A percentile compares a stretch with the other conserved stretches of the same genome.
These are phyloP conservation scores for Folsomia candida DNA, from an alignment of 2,888 invertebrate species.

Conservation along the genomic window DNA sequence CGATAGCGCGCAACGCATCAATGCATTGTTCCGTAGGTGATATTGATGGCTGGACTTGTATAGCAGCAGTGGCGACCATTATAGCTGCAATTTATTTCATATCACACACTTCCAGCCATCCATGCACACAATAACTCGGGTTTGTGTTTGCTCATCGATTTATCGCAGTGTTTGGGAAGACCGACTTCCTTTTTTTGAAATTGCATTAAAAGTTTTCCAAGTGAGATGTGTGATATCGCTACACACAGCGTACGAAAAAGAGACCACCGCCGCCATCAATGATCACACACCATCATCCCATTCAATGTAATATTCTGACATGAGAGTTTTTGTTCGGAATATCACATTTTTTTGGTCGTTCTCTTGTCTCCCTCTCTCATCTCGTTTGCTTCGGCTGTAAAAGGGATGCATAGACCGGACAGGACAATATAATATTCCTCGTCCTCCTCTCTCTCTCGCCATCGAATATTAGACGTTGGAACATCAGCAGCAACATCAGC, in stretches of 20 bases:
- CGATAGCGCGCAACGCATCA: neutral
- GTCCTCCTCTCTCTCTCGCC: too few species aligned
- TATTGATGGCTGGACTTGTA: neutral
- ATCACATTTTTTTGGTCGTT: slow-evolving; percentile 3
- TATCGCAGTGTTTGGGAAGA: slow-evolving; percentile 42
- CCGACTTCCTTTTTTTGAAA: slow-evolving; percentile 18
- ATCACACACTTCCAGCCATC: neutral
- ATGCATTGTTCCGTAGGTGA: slow-evolving; percentile 1
- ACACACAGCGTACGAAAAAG: neutral
- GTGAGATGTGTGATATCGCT: neutral
- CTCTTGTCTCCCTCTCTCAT: neutral
- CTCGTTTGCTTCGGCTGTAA: neutral
- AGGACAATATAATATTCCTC: neutral
- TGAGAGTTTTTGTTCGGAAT: neutral
- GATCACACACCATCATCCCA: neutral
- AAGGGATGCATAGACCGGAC: neutral
- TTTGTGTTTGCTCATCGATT: too few species aligned
- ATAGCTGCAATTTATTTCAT: neutral
- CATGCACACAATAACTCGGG: too few species aligned
- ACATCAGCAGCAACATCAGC: neutral
- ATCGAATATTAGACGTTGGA: neutral
- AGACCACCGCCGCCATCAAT: neutral
- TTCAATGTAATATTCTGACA: neutral
- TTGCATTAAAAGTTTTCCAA: slow-evolving; percentile 3
- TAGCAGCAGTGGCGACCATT: neutral